Percentiles rank a stretch among this genome's conserved stretches.
These are phyloP conservation scores for Anoplophora glabripennis DNA, from an alignment of 1,140 invertebrate species.

Conservation along the genomic window DNA sequence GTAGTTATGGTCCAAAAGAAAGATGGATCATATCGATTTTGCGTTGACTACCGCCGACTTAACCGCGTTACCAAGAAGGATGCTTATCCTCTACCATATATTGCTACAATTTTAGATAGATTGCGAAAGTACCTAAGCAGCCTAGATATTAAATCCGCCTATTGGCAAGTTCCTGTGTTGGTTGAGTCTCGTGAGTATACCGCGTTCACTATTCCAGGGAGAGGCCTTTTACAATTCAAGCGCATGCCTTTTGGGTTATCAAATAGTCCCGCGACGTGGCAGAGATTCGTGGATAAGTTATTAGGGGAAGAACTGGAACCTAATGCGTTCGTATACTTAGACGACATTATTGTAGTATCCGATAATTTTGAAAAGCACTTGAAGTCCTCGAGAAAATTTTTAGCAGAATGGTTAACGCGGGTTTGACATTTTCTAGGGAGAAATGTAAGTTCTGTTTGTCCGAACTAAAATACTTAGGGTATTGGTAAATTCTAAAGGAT, in stretches of 20 bases:
- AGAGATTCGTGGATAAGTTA: too few species aligned
- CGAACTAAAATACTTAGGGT: conserved; percentile 7
- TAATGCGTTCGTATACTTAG: conserved; percentile 34
- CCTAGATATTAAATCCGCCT: too few species aligned
- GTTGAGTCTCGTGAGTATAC: too few species aligned
- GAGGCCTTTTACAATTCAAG: too few species aligned
- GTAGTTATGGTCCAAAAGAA: neutral
- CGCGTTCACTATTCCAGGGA: too few species aligned
- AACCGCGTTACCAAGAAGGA: neutral
- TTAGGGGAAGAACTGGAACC: conserved; percentile 22
- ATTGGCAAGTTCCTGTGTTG: too few species aligned
- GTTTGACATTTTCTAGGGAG: conserved; percentile 7
- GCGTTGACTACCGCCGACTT: neutral
- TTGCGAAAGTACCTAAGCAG: too few species aligned
- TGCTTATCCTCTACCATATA: too few species aligned
- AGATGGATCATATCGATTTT: neutral
- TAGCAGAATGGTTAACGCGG: conserved; percentile 5
- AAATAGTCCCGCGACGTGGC: too few species aligned
- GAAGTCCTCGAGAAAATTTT: conserved; percentile 21
- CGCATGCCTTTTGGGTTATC: too few species aligned
- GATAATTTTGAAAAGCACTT: conserved; percentile 18
- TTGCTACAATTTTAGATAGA: too few species aligned
- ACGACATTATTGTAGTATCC: conserved; percentile 43
- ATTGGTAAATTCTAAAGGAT: neutral
- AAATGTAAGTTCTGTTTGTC: conserved; percentile 6